A percentile compares a stretch with the other conserved stretches of the same genome.
phyloP scores from a whole-genome alignment of 2,797 vertebrate species.

The Danio aesculapii region DNA sequence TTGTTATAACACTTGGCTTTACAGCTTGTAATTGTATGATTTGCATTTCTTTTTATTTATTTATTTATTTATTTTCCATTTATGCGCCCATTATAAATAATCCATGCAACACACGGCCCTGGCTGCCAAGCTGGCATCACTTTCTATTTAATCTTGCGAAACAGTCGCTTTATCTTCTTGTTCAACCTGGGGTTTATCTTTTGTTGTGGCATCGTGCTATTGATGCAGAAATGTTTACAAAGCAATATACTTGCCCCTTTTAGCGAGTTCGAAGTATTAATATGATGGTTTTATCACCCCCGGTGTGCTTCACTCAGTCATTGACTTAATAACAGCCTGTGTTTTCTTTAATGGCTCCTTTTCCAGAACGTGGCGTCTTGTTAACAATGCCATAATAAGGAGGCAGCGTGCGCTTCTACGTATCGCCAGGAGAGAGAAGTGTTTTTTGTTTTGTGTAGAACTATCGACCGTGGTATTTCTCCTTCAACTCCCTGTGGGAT shows the following conservation, averaged over 20 bases:
- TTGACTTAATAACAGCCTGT: conserved; percentile 46
- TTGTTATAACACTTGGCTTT: conserved; percentile 69
- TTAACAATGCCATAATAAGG: conserved; percentile 19
- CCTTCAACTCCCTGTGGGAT: conserved; percentile 49
- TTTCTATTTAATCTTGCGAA: conserved; percentile 66
- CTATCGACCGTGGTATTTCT: conserved; percentile 48
- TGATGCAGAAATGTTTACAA: conserved; percentile 65
- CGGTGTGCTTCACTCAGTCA: conserved; percentile 27
- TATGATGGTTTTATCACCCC: conserved; percentile 48
- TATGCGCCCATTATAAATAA: conserved; percentile 65
- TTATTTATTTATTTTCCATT: too few relatives aligned
- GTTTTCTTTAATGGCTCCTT: conserved; percentile 40
- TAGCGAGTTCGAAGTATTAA: conserved; percentile 60
- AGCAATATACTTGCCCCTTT: conserved; percentile 54
- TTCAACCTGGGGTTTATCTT: conserved; percentile 65
- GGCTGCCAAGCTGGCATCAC: conserved; percentile 64
- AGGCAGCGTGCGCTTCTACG: conserved; percentile 33
- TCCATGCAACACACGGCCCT: conserved; percentile 55
- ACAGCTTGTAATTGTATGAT: conserved; percentile 73
- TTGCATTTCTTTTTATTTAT: conserved; percentile 69
- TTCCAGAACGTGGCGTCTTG: conserved; percentile 19
- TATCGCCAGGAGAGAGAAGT: conserved; percentile 38
- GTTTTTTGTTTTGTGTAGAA: conserved; percentile 5
- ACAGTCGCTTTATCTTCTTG: conserved; percentile 65
- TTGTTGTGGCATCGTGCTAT: conserved; percentile 53